Conservation (phyloP, 2,113 vertebrate genomes). For the Bolborhynchus lineola region DNA sequence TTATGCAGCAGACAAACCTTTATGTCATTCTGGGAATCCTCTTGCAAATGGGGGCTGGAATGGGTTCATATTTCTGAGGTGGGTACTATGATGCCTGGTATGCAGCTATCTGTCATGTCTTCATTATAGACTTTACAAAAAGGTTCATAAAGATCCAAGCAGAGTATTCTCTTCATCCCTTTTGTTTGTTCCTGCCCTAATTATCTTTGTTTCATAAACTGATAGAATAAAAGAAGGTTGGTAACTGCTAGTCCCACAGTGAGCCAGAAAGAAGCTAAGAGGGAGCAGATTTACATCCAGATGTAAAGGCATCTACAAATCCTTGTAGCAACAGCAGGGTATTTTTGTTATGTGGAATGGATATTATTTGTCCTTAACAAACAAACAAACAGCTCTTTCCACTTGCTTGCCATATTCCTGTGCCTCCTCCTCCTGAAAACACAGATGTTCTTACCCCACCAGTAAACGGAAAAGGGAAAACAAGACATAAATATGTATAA, state of each 20-base stretch:
- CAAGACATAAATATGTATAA: background rate
- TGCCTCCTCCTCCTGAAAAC: background rate
- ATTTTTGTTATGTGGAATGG: background rate
- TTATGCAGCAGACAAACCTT: conserved; percentile 74
- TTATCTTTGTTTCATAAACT: conserved; percentile 71
- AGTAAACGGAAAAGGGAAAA: background rate
- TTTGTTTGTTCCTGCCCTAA: conserved; percentile 73
- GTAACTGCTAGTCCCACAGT: background rate
- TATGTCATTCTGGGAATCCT: conserved; percentile 86
- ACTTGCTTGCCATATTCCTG: background rate
- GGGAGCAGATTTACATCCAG: background rate
- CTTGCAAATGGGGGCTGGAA: conserved; percentile 71
- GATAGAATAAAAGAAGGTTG: conserved; percentile 58
- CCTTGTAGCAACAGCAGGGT: background rate
- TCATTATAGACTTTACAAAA: conserved; percentile 89
- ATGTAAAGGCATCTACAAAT: background rate
- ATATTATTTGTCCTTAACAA: conserved; percentile 3
- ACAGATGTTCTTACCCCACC: background rate
- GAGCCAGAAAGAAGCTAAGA: background rate
- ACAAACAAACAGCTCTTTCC: background rate
- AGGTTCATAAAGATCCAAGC: conserved; percentile 87
- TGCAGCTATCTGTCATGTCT: conserved; percentile 88
- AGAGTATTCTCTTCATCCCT: conserved; percentile 75
- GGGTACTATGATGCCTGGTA: conserved; percentile 53
- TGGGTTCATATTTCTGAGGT: conserved; percentile 82